Conservation (phyloP, 2,113 vertebrate species). For the Morone saxatilis region DNA sequence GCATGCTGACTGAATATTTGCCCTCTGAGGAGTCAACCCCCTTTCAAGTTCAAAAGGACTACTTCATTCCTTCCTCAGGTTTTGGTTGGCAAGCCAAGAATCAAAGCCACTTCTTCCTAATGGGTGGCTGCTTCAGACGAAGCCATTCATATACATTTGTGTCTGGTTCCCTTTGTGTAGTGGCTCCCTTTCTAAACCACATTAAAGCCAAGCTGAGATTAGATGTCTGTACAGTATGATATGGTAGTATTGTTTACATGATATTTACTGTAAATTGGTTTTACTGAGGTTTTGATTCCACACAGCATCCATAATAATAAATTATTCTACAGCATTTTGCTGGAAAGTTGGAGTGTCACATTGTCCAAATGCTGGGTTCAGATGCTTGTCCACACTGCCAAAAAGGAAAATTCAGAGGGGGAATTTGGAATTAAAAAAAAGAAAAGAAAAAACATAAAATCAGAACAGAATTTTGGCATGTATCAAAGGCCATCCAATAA, state of each 20-base stretch:
- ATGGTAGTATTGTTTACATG: conserved; percentile 1
- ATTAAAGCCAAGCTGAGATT: conserved; percentile 11
- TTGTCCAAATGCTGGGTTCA: background rate
- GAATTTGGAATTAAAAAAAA: background rate
- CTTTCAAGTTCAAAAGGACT: conserved; percentile 70
- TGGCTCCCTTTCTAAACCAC: conserved; percentile 9
- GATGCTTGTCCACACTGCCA: background rate
- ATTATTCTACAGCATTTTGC: conserved; percentile 1
- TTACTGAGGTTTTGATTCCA: conserved; percentile 16
- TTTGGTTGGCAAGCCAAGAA: conserved; percentile 60
- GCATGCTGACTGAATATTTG: conserved; percentile 67
- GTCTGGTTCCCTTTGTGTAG: conserved; percentile 26
- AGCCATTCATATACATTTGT: conserved; percentile 39
- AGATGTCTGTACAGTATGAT: background rate
- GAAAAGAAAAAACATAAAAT: background rate
- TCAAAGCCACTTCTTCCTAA: conserved; percentile 35
- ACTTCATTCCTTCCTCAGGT: conserved; percentile 62
- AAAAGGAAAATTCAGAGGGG: background rate
- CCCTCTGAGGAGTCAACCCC: conserved; percentile 55
- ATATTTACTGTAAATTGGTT: background rate
- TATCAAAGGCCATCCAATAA: conserved; percentile 3
- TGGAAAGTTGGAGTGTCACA: conserved; percentile 21
- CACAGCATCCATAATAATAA: conserved; percentile 17
- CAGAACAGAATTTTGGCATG: background rate
- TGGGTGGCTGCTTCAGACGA: conserved; percentile 19